These are phyloP conservation scores for Drosophila nigricruria DNA, from an alignment of 2,888 invertebrate genomes.

Conservation along the genomic window DNA sequence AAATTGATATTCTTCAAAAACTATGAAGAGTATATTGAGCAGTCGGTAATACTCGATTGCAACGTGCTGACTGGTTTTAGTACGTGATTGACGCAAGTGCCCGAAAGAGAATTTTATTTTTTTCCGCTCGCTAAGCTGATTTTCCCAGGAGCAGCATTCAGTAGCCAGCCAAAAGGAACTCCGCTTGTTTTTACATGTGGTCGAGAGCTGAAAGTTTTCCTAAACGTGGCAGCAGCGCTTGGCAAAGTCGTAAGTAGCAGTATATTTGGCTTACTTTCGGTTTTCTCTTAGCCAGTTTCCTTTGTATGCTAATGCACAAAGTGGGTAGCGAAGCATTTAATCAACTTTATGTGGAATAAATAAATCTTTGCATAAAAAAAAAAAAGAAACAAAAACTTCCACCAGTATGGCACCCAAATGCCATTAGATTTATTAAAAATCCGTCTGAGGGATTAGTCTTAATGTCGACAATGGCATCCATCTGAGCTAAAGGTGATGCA, in stretches of 20 bases:
- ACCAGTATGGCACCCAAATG: constrained; percentile 17
- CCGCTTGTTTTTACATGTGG: constrained; percentile 60
- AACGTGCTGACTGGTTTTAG: neutral
- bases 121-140: constrained; percentile 64
- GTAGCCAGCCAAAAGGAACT: constrained; percentile 9
- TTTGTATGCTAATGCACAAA: constrained; percentile 65
- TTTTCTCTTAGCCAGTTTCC: constrained; percentile 28
- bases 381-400: constrained; percentile 10
- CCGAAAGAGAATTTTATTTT: constrained; percentile 14
- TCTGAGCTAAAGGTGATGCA: neutral
- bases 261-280: constrained; percentile 28
- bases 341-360: constrained; percentile 73
- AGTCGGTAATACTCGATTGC: neutral
- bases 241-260: constrained; percentile 39
- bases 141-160: constrained; percentile 34
- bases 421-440: constrained; percentile 71
- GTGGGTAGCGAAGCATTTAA: constrained; percentile 60
- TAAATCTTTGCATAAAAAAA: constrained; percentile 10
- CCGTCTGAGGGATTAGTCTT: constrained; percentile 45
- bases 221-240: constrained; percentile 14
- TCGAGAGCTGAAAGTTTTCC: constrained; percentile 51
- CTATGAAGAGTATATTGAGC: neutral
- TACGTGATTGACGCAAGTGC: constrained; percentile 42
- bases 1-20: neutral
- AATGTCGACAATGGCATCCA: constrained; percentile 11